Evolutionary conservation across 2,797 vertebrate genomes (phyloP).

Genomic region (Sebastes kiyomatsui): DNA sequence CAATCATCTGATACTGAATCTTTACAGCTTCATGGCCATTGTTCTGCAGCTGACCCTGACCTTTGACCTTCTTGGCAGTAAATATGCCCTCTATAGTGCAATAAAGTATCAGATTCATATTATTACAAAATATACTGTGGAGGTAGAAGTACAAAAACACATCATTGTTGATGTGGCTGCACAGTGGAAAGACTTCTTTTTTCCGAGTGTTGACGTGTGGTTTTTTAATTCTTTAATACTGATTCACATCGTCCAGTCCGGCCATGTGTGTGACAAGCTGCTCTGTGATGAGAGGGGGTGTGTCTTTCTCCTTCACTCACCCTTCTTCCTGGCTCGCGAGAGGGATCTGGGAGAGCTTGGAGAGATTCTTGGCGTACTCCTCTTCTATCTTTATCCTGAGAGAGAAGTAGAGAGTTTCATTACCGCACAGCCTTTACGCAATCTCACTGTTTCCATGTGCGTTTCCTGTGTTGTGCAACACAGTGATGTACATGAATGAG

Average conservation of each 20-base stretch:
- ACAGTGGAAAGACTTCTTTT: constrained; percentile 18
- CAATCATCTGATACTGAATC: not conserved
- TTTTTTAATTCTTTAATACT: not conserved
- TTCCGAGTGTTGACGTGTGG: constrained; percentile 4
- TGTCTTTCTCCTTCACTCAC: constrained; percentile 80
- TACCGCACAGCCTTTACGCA: constrained; percentile 49
- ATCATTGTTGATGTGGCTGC: not conserved
- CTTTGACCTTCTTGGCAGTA: constrained; percentile 5
- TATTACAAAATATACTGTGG: not conserved
- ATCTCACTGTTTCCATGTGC: constrained; percentile 25
- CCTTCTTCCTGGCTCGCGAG: constrained; percentile 95
- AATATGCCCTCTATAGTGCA: not conserved
- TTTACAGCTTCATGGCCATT: not conserved
- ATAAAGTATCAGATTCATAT: constrained; percentile 20
- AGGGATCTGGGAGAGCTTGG: constrained; percentile 95
- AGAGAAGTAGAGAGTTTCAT: constrained; percentile 59
- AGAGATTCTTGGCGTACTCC: constrained; percentile 96
- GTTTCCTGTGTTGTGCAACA: constrained; percentile 62
- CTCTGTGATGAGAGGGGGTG: not conserved
- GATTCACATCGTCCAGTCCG: constrained; percentile 17
- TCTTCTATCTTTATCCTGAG: constrained; percentile 98
- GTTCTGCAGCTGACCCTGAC: not conserved
- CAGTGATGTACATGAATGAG: constrained; percentile 31
- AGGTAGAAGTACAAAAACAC: not conserved
- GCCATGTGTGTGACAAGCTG: constrained; percentile 10